Evolutionary conservation across 2,888 invertebrate genomes (phyloP).

Genomic region (Congeria kusceri): DNA sequence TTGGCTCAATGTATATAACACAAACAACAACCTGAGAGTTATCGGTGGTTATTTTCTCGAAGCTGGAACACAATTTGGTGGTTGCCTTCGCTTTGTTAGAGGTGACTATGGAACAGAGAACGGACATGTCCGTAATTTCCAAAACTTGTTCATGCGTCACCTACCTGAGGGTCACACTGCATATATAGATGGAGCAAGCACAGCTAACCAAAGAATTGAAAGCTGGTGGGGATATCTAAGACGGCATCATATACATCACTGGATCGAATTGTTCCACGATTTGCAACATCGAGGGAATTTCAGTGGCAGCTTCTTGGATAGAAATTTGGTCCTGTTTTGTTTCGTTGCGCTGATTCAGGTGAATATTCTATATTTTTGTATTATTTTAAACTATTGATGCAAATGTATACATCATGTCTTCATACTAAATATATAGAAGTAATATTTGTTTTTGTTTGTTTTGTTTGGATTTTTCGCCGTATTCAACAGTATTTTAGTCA

Average conservation of each 20-base stretch:
- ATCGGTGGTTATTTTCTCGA: conserved; percentile 30
- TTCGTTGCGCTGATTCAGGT: too few relatives aligned
- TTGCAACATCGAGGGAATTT: too few relatives aligned
- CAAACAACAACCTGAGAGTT: conserved; percentile 24
- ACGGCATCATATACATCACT: conserved; percentile 17
- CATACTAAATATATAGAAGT: too few relatives aligned
- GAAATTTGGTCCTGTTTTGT: too few relatives aligned
- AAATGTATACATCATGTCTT: too few relatives aligned
- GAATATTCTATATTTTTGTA: too few relatives aligned
- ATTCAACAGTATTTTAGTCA: too few relatives aligned
- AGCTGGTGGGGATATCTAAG: conserved; percentile 30
- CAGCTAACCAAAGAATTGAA: conserved; percentile 40
- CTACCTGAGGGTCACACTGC: conserved; percentile 18
- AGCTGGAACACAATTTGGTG: background rate
- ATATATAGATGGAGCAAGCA: conserved; percentile 37
- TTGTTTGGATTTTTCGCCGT: too few relatives aligned
- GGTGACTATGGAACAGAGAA: conserved; percentile 32
- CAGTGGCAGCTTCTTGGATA: too few relatives aligned
- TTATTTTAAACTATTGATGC: too few relatives aligned
- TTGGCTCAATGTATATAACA: conserved; percentile 23
- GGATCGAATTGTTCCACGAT: conserved; percentile 49
- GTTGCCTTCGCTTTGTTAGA: conserved; percentile 4
- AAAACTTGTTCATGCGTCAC: conserved; percentile 13
- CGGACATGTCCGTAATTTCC: background rate
- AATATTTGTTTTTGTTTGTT: too few relatives aligned